Percentiles rank a stretch among this genome's conserved stretches.
phyloP scores from a whole-genome alignment of 35 echinoderm and acorn worm species.

The Apostichopus japonicus region DNA sequence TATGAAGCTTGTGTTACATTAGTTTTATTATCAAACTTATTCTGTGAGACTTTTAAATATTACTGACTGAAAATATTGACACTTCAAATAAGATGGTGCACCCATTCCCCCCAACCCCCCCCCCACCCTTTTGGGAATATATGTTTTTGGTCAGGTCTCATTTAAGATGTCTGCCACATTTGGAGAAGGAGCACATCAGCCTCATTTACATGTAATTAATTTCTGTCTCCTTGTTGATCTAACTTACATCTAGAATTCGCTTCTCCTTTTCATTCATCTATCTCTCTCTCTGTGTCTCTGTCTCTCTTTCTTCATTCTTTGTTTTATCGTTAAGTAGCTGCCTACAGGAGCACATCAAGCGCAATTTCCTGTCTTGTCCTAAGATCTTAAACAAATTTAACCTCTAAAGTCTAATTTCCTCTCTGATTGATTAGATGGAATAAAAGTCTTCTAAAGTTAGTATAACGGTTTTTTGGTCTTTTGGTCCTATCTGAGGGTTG shows the following conservation, averaged over 20 bases:
- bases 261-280: neutral
- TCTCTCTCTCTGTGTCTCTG: neutral
- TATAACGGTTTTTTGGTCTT: neutral
- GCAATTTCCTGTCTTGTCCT: slow-evolving; percentile 36
- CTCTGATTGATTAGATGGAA: slow-evolving; percentile 31
- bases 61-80: no score
- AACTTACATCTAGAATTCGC: neutral
- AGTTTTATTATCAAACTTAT: no score
- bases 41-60: no score
- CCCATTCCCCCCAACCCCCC: no score
- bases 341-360: slow-evolving; percentile 31
- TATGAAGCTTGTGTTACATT: no score
- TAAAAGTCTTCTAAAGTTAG: neutral
- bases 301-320: neutral
- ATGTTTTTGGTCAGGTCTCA: no score
- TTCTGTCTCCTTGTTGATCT: neutral
- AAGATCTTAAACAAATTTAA: slow-evolving; percentile 47
- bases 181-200: neutral
- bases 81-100: no score
- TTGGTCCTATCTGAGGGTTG: neutral
- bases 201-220: slow-evolving; percentile 46
- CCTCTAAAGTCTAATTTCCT: slow-evolving; percentile 48
- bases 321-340: slow-evolving; percentile 8
- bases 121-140: no score
- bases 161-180: neutral